Evolutionary conservation across 2,797 vertebrate genomes (phyloP).

Genomic region (Telmatherina bonti): DNA sequence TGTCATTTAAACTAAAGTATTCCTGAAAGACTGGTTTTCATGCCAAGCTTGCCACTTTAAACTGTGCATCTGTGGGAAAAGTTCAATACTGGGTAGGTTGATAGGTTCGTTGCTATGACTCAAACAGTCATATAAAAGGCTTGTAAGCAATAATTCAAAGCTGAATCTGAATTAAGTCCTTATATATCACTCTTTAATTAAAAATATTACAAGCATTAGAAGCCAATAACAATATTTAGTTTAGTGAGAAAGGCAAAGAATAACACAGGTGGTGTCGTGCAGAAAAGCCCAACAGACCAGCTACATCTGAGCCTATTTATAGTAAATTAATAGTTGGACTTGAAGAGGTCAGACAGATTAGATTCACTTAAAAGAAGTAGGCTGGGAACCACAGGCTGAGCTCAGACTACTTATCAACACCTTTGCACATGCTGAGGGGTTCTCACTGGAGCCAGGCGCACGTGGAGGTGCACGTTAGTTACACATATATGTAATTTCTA

Average conservation of each 20-base stretch:
- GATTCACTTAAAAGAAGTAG: constrained; percentile 76
- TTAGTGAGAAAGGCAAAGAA: background rate
- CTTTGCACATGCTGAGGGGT: constrained; percentile 25
- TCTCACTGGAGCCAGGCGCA: background rate
- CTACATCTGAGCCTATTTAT: constrained; percentile 76
- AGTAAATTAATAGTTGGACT: constrained; percentile 77
- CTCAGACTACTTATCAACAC: constrained; percentile 61
- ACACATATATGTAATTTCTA: background rate
- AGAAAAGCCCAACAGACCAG: constrained; percentile 14
- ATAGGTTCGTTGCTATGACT: constrained; percentile 26
- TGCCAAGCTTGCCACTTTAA: background rate
- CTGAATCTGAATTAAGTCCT: background rate
- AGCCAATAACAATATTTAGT: background rate
- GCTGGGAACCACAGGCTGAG: constrained; percentile 62
- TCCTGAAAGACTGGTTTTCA: constrained; percentile 43
- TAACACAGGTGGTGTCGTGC: constrained; percentile 12
- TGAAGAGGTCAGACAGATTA: constrained; percentile 80
- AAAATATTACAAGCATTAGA: background rate
- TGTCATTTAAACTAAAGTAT: background rate
- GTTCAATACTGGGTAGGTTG: constrained; percentile 20
- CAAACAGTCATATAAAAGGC: constrained; percentile 11
- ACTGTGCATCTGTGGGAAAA: constrained; percentile 27
- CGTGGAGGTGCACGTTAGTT: background rate
- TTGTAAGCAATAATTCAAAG: constrained; percentile 9
- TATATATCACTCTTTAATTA: background rate